Evolutionary conservation across 2,888 invertebrate species (phyloP), one percentile per base, ranked within the genome.

Genomic region (Lepidocyrtinus sp.): DNA sequence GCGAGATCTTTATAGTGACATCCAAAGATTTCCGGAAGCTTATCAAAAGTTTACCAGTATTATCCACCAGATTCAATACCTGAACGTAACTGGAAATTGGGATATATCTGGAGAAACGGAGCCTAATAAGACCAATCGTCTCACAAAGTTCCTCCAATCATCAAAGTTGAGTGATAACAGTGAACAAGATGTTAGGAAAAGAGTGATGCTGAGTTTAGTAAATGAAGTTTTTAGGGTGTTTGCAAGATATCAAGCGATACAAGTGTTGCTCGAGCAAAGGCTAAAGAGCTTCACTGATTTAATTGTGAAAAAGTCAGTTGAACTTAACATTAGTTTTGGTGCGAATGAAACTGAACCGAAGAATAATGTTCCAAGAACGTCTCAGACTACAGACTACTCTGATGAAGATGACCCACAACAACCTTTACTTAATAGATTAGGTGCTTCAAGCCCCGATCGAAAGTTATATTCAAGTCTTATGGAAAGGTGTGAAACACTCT

Each of bases 41-140:
- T 77, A 63, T n/a, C 71, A 77, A 61, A 71, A 77, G 59, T 77
- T 77, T 45, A 25, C 65, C 2, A 77, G 59, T 25, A 77, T 77
- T 59, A 67, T 77, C 25, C 71, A 77, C 19, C 77, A 77, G 61
- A 71, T 77, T 61, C 77, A 77, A 26, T 77, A 77, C 26, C 59
- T 77, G 50, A 77, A 77, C 22, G 71, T 71, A 0, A 77, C 77
- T 1, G 25, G 64, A 22, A 64, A 59, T 27, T 77, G 77, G 77
- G 64, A 71, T 15, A 22, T 2, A 1, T 45, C 46, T 50, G 9
- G 21, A 24, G 7, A 17, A 7, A 15, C 21, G 12, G 55, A 7
- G 9, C 17, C 46, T n/a, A 70, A 69, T 9, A 50, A 67, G 45
- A 22, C 62, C 21, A 55, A 5, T 17, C 5, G 24, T 12, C 19